phyloP scores from a whole-genome alignment of 1,140 invertebrate species.

The Drosophila micromelanica region DNA sequence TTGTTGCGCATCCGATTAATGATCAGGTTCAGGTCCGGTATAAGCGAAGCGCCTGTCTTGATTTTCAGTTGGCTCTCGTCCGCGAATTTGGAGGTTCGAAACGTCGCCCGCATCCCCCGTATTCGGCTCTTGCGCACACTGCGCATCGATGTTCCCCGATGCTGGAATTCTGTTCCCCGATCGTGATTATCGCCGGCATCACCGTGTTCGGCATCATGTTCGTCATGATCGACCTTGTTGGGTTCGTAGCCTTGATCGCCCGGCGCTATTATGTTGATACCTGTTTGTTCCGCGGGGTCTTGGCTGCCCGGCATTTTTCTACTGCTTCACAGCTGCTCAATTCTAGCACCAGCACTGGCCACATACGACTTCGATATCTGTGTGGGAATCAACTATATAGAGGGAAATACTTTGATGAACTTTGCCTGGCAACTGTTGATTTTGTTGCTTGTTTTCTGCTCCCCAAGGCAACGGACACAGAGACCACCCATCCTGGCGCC shows the following conservation, averaged over 20 bases:
- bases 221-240: background rate
- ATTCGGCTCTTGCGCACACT: background rate
- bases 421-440: conserved; percentile 50
- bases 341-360: background rate
- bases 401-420: conserved; percentile 38
- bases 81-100: conserved; percentile 2
- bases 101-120: background rate
- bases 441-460: conserved; percentile 36
- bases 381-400: conserved; percentile 4
- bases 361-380: conserved; percentile 9
- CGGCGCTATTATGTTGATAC: too few species aligned
- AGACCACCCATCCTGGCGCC: conserved; percentile 4
- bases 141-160: too few species aligned
- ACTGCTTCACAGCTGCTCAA: background rate
- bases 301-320: conserved; percentile 5
- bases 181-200: background rate
- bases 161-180: too few species aligned
- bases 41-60: conserved; percentile 73
- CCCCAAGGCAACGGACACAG: conserved; percentile 18
- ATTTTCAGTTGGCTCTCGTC: conserved; percentile 34
- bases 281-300: background rate
- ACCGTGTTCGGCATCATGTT: too few species aligned
- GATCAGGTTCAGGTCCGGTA: conserved; percentile 71
- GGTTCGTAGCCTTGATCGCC: background rate
- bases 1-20: conserved; percentile 60